These are phyloP conservation scores for Triplophysa bombifrons DNA, from an alignment of 2,797 vertebrate species.

Conservation along the genomic window DNA sequence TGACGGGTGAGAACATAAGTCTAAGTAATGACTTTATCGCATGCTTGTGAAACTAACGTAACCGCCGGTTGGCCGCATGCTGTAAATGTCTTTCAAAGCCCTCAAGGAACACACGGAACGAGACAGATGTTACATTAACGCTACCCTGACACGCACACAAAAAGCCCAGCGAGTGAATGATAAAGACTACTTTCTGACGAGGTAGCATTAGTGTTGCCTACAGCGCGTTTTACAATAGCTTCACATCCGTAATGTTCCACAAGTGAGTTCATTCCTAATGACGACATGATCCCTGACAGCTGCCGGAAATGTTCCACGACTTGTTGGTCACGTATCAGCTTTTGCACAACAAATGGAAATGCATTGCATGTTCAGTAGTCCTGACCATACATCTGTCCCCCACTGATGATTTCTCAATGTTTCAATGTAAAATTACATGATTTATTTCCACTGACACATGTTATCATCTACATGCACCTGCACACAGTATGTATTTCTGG, in stretches of 20 bases:
- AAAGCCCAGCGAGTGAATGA: background rate
- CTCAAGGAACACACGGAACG: slow-evolving; percentile 63
- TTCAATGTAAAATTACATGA: slow-evolving; percentile 61
- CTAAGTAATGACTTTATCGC: slow-evolving; percentile 71
- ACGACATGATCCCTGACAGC: slow-evolving; percentile 56
- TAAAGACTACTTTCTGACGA: slow-evolving; percentile 19
- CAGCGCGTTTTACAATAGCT: slow-evolving; percentile 26
- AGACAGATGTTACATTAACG: slow-evolving; percentile 77
- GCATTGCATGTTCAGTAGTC: background rate
- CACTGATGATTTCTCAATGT: background rate
- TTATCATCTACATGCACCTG: slow-evolving; percentile 2
- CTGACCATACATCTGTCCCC: background rate
- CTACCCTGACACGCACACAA: slow-evolving; percentile 51
- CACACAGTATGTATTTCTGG: background rate
- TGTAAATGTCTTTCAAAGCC: slow-evolving; percentile 73
- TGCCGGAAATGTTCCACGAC: background rate
- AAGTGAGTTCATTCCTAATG: slow-evolving; percentile 61
- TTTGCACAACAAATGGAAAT: background rate
- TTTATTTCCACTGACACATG: slow-evolving; percentile 51
- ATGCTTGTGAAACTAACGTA: slow-evolving; percentile 71
- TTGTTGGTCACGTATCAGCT: background rate
- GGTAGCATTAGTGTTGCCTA: background rate
- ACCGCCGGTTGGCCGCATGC: slow-evolving; percentile 65
- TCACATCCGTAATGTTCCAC: slow-evolving; percentile 23
- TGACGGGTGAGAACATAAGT: slow-evolving; percentile 62